These are phyloP conservation scores for Limanda limanda DNA, from an alignment of 2,113 vertebrate genomes.

Conservation along the genomic window DNA sequence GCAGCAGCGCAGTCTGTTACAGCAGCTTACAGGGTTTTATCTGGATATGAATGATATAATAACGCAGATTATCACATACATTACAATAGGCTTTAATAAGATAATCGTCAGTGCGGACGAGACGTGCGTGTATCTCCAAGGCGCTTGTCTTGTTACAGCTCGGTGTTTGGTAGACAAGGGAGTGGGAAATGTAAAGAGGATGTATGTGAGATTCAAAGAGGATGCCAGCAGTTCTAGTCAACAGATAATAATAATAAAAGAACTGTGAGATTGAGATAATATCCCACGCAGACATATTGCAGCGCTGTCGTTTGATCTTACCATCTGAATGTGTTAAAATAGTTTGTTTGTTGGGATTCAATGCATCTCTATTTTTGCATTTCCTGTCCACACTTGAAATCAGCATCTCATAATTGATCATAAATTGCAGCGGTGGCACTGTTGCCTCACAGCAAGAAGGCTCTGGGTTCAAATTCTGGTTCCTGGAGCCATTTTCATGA, in stretches of 20 bases:
- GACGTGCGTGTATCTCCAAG: neutral
- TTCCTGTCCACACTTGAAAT: too few species aligned
- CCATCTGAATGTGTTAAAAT: too few species aligned
- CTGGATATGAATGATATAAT: neutral
- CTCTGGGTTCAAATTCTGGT: too few species aligned
- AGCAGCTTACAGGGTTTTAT: conserved; percentile 12
- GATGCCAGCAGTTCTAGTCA: neutral
- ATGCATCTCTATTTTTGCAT: too few species aligned
- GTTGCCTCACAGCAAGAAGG: too few species aligned
- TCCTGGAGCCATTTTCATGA: too few species aligned
- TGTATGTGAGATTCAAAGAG: conserved; percentile 7
- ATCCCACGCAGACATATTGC: neutral
- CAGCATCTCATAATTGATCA: too few species aligned
- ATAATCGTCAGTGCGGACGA: conserved; percentile 7
- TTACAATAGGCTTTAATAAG: neutral
- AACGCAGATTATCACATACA: neutral
- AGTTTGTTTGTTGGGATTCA: too few species aligned
- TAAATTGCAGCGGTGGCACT: too few species aligned
- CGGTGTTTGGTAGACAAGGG: conserved; percentile 3
- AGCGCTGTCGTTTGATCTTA: neutral
- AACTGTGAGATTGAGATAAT: neutral
- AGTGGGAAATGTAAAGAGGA: conserved; percentile 11
- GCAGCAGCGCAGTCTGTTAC: neutral
- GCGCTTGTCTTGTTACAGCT: neutral
- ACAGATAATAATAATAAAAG: neutral